Percentiles rank a stretch among this genome's conserved stretches.
Evolutionary conservation across 2,113 vertebrate species (phyloP).

Genomic region (Dromas ardeola): DNA sequence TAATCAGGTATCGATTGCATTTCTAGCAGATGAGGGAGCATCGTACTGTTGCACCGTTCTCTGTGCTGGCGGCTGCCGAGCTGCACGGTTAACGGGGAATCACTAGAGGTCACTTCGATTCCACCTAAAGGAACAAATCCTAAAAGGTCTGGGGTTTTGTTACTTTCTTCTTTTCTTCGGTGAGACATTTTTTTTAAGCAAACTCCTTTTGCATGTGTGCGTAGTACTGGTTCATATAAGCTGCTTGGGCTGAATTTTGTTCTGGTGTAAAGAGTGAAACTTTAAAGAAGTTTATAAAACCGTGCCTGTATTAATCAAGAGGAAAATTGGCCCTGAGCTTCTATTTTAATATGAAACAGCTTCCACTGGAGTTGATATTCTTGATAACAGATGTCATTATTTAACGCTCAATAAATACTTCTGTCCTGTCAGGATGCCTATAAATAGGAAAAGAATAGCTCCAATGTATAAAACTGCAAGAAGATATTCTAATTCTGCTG

Average conservation of each 20-base stretch:
- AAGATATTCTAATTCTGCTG: not conserved
- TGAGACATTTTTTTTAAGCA: not conserved
- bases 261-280: not conserved
- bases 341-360: constrained; percentile 54
- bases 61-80: not conserved
- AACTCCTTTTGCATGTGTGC: not conserved
- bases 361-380: constrained; percentile 8
- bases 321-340: constrained; percentile 26
- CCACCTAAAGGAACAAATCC: constrained; percentile 28
- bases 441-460: not conserved
- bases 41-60: not conserved
- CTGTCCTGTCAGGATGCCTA: not conserved
- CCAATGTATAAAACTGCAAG: not conserved
- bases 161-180: not conserved
- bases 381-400: constrained; percentile 49
- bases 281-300: constrained; percentile 33
- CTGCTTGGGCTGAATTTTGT: not conserved
- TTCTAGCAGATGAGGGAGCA: not conserved
- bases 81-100: not conserved
- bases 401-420: constrained; percentile 28
- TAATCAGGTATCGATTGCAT: not conserved
- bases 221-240: not conserved
- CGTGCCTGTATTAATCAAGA: not conserved
- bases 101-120: constrained; percentile 74
- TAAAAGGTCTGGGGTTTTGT: not conserved